phyloP scores from a whole-genome alignment of 2,888 invertebrate genomes.

The Drosophila niveifrons region DNA sequence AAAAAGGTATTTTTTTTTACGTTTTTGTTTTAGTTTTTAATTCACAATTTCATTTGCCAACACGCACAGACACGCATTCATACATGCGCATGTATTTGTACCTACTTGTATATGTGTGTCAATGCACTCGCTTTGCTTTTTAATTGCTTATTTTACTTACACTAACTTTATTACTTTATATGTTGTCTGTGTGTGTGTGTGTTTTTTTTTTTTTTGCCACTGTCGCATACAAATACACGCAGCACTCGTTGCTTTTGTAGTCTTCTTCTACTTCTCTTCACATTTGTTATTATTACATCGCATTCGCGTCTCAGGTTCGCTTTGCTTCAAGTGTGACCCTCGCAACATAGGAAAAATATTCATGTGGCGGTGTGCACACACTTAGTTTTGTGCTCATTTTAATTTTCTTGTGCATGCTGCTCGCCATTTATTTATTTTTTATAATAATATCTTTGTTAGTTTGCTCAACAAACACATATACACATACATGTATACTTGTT shows the following conservation, averaged over 20 bases:
- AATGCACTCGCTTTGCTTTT: slow-evolving; percentile 55
- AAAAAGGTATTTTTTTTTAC: slow-evolving; percentile 89
- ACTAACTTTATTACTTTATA: slow-evolving; percentile 35
- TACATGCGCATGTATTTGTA: slow-evolving; percentile 16
- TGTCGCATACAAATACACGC: slow-evolving; percentile 16
- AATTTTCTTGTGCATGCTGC: not conserved
- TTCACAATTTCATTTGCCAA: slow-evolving; percentile 49
- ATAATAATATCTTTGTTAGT: not conserved
- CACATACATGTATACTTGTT: not conserved
- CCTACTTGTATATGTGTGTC: slow-evolving; percentile 43
- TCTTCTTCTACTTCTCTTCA: slow-evolving; percentile 15
- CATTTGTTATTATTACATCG: slow-evolving; percentile 54
- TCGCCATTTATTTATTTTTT: not conserved
- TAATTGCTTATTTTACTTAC: slow-evolving; percentile 53
- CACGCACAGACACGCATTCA: slow-evolving; percentile 9
- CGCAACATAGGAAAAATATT: slow-evolving; percentile 28
- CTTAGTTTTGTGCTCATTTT: slow-evolving; percentile 3
- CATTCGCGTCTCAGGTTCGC: slow-evolving; percentile 32
- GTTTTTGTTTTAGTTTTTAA: slow-evolving; percentile 45
- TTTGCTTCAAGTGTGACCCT: slow-evolving; percentile 49
- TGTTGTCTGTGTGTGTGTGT: too few relatives aligned
- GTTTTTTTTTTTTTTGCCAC: slow-evolving; percentile 1
- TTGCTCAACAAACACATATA: not conserved
- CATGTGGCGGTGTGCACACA: slow-evolving; percentile 33
- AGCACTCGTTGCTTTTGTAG: slow-evolving; percentile 7